Percentiles rank a stretch among this genome's conserved stretches.
These are phyloP conservation scores for Microchirus variegatus DNA, from an alignment of 2,797 vertebrate species.

Conservation along the genomic window DNA sequence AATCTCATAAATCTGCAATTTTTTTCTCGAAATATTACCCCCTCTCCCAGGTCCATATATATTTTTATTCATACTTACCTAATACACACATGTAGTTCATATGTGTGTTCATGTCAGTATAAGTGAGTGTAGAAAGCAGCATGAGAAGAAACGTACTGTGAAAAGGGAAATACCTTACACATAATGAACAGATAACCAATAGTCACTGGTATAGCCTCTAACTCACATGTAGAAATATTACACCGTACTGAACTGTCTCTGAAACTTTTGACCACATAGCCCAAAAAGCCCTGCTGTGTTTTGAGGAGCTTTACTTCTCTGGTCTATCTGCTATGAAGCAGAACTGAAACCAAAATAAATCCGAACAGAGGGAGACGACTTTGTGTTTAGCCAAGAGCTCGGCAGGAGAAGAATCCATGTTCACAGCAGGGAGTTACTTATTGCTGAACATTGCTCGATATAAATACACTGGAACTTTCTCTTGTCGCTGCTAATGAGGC, in stretches of 20 bases:
- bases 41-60: too few species aligned
- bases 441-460: slow-evolving; percentile 55
- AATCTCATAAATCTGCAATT: too few species aligned
- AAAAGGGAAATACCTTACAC: slow-evolving; percentile 2
- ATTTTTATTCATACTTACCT: too few species aligned
- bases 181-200: neutral
- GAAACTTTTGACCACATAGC: slow-evolving; percentile 7
- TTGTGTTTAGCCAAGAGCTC: slow-evolving; percentile 44
- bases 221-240: neutral
- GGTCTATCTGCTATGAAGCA: slow-evolving; percentile 10
- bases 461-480: slow-evolving; percentile 34
- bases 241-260: neutral
- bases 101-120: slow-evolving; percentile 18
- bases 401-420: slow-evolving; percentile 39
- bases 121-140: slow-evolving; percentile 36
- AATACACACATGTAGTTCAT: too few species aligned
- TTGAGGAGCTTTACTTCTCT: neutral
- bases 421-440: slow-evolving; percentile 55
- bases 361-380: slow-evolving; percentile 29
- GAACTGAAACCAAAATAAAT: slow-evolving; percentile 35
- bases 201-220: neutral
- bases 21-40: too few species aligned
- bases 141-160: too few species aligned
- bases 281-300: slow-evolving; percentile 18
- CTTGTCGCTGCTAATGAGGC: slow-evolving; percentile 24